Evolutionary conservation across 1,140 invertebrate species (phyloP), one percentile per base, ranked within the genome.

Genomic region (Meteorus sp.): DNA sequence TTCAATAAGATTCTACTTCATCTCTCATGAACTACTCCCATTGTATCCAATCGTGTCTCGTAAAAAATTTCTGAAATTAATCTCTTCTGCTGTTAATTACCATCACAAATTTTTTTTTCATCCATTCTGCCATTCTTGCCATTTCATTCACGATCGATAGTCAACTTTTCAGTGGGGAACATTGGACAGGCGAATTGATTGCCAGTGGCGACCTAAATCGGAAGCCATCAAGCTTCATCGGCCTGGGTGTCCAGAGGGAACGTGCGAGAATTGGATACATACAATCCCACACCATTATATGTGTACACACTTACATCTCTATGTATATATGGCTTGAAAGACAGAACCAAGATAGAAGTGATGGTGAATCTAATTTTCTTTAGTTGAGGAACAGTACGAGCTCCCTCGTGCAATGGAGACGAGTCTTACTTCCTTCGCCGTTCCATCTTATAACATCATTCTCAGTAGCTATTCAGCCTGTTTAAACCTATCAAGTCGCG

Each of bases 361-460:
- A 47, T 25, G 27, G 52, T 19, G 44, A 55, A 55, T 44, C 39
- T 55, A 55, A 55, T 55, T 55, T 55, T 41, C 52, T 55, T 29
- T 29, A 43, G 37, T 7, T 5, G 23, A 55, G 37, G 44, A 55
- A 44, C 23, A 48, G 45, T 25, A 27, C 35, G 1, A 9, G 1
- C 19, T 37, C 5, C 39, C 44, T 39, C 9, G 27, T 5, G 27
- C n/a, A n/a, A n/a, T n/a, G n/a, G n/a, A n/a, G n/a, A n/a, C n/a
- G n/a, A n/a, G 7, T 13, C n/a, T 39, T 41, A 19, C 13, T 39
- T n/a, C 11, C 3, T 17, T 20, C 2, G 35, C 17, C 25, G 7
- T 53, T 39, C 3, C 9, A 29, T 53, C 20, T 17, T 37, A 15
- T 35, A n/a, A 11, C 25, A 13, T 27, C 27, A 23, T 15, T 48